Percentiles rank a stretch among this genome's conserved stretches.
Evolutionary conservation across 2,888 invertebrate species (phyloP).

Genomic region (Oxystoma pomonae): DNA sequence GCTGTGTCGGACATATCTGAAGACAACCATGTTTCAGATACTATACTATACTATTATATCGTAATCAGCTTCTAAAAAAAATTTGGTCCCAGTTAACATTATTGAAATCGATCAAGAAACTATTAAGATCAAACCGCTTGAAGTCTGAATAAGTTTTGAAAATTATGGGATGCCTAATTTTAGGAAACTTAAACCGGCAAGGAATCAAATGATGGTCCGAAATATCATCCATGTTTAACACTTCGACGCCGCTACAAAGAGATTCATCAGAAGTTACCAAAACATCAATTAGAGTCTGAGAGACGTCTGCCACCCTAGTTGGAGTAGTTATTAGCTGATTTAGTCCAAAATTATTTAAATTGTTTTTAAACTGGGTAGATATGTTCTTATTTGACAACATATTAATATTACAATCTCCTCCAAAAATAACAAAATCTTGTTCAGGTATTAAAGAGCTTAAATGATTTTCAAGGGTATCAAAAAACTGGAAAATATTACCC

Average conservation of each 20-base stretch:
- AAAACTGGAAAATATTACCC: not conserved
- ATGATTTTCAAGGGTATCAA: too few species aligned
- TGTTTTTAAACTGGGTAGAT: not conserved
- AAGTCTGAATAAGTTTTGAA: not conserved
- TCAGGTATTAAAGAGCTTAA: too few species aligned
- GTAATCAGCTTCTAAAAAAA: not conserved
- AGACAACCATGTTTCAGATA: not conserved
- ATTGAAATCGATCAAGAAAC: not conserved
- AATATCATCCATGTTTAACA: too few species aligned
- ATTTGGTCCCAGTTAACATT: not conserved
- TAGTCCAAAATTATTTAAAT: not conserved
- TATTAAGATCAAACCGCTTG: not conserved
- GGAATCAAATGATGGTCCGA: not conserved
- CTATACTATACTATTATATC: not conserved
- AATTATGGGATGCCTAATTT: not conserved
- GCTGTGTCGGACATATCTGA: not conserved
- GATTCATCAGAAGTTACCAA: not conserved
- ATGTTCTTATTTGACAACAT: not conserved
- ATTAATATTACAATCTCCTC: not conserved
- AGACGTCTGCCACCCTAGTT: not conserved
- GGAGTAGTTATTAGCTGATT: not conserved
- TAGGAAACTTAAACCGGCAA: not conserved
- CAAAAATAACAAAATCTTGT: not conserved
- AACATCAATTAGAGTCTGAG: not conserved
- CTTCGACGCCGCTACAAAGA: not conserved